Evolutionary conservation across 2,113 vertebrate genomes (phyloP), one percentile per base, ranked within the genome.

Genomic region (Leptocoma aspasia): DNA sequence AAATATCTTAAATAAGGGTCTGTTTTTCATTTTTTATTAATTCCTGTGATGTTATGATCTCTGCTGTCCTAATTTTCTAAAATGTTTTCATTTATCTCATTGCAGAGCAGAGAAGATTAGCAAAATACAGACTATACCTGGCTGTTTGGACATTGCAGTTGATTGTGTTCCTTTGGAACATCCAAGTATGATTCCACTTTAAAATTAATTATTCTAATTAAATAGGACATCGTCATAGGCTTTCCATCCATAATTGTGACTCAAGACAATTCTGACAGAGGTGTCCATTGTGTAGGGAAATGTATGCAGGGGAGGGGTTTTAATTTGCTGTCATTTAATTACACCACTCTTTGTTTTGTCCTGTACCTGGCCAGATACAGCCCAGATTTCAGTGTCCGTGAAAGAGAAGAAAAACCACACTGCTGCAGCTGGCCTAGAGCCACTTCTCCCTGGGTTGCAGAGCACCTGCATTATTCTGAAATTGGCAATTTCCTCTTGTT

Each of bases 71-170:
- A n/a, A 44, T 78, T 56, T 85, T 59, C 60, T 83, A 4, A 96
- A 88, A 53, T 77, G 16, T 65, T 96, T 45, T 90, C 23, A 33
- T 95, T 96, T 96, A 60, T 95, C n/a, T 96, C 57, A 49, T 96
- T 97, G 70, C 97, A 99, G 99, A 95, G 98, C 98, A 90, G 99
- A 99, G 97, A 99, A 99, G 97, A 98, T 98, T 71, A 99, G 98
- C 97, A 99, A 99, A 97, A 98, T 98, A 82, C 99, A 99, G 97
- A 99, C 97, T 65, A 99, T 99, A 60, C 99, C 99, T 11, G 99
- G 99, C 86, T 98, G 94, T 68, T 97, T 99, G 95, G 99, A 99
- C 85, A 98, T 99, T 54, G 80, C 97, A 22, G 98, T 99, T 53
- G 99, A 99, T 91, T 98, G 98, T 92, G 93, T 99, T 82, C 99